phyloP scores from a whole-genome alignment of 2,888 invertebrate genomes.

The Bimastos eiseni region DNA sequence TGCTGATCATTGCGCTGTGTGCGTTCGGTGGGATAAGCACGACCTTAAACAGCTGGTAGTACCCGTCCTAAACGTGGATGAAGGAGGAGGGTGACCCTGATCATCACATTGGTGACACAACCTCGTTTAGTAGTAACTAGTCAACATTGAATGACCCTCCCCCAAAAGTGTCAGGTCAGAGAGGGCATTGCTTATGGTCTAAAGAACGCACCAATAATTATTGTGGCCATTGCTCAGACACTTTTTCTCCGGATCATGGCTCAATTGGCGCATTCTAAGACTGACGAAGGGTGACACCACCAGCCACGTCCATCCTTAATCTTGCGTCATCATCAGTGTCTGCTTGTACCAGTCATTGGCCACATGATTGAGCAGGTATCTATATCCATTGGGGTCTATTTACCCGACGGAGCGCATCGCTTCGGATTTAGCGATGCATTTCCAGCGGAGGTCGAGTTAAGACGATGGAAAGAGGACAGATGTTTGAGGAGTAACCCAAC shows the following conservation, averaged over 20 bases:
- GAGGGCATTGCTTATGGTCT: background rate
- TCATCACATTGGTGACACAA: too few relatives aligned
- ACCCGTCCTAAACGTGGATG: too few relatives aligned
- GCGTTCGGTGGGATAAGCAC: too few relatives aligned
- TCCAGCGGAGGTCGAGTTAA: background rate
- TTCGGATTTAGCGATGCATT: constrained; percentile 7
- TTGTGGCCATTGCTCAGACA: background rate
- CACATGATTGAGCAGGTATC: background rate
- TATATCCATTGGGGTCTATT: background rate
- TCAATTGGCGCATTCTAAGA: background rate
- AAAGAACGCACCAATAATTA: background rate
- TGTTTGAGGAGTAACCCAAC: constrained; percentile 17
- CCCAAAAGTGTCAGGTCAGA: background rate
- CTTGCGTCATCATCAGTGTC: background rate
- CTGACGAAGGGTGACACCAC: background rate
- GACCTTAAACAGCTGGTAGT: too few relatives aligned
- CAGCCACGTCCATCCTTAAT: background rate
- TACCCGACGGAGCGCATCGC: background rate
- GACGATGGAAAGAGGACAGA: background rate
- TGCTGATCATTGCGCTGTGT: too few relatives aligned
- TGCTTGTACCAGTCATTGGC: background rate
- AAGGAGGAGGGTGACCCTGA: too few relatives aligned
- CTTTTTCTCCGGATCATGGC: background rate
- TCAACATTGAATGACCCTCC: too few relatives aligned
- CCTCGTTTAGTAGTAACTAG: too few relatives aligned